Evolutionary conservation across 37 sponge, comb jelly and placozoan species (phyloP), one percentile per base, ranked within the genome.

Genomic region (Geodia barretti): DNA sequence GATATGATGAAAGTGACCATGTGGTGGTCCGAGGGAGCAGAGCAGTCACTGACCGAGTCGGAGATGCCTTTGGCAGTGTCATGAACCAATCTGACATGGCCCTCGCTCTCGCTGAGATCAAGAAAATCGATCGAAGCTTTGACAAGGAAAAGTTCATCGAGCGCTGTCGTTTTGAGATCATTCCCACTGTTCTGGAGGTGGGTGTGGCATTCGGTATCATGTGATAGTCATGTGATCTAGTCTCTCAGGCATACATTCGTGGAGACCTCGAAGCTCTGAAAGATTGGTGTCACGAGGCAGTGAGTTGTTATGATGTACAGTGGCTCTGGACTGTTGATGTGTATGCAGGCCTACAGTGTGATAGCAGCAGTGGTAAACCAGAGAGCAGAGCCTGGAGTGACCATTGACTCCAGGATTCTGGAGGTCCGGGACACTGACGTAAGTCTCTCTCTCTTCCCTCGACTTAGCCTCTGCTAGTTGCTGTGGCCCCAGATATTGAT

Each of bases 1-100:
- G 79, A 39, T 96, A 96, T 66, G 96, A 96, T 79, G 96, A 96
- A 61, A 96, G 96, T 84, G 96, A 96, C 72, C 89, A 96, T 69
- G 26, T 96, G n/a, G 58, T 90, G 17, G 74, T 96, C 5, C 69
- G 96, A n/a, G 94, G 88, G 26, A 78, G 91, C 1, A 62, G 96
- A 38, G 75, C 75, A 20, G 91, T 96, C 19, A 96, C 96, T 31
- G 96, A 96, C 47, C 79, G 76, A 73, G 78, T 96, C 0, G 88
- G 79, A 24, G 91, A 93, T 43, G 72, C 64, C 5, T 29, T 93
- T 60, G 88, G 89, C 4, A 86, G 90, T 24, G 78, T 83, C 21
- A 59, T 92, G 63, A 79, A 86, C 1, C 96, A 84, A 28, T 79
- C 90, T 7, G 96, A 95, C 68, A 92, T 89, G 90, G 84, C 93